These are phyloP conservation scores for Cygnus buccinator DNA, from an alignment of 2,113 vertebrate species.

Conservation along the genomic window DNA sequence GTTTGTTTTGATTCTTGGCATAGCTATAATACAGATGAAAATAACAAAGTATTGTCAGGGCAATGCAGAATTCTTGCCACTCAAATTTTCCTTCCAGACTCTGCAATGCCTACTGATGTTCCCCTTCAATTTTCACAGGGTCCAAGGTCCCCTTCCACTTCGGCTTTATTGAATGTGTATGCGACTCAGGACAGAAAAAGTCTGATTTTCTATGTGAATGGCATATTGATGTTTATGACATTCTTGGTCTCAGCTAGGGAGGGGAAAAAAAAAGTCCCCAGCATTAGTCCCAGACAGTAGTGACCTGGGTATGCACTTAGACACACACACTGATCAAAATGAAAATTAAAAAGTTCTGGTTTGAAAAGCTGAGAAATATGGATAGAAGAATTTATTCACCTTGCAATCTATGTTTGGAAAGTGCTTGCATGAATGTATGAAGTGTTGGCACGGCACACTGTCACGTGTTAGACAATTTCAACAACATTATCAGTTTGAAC, in stretches of 20 bases:
- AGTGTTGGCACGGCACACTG: not conserved
- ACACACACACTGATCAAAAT: not conserved
- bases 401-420: conserved; percentile 10
- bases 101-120: not conserved
- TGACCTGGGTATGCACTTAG: not conserved
- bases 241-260: not conserved
- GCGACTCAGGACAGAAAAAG: not conserved
- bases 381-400: not conserved
- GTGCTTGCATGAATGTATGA: not conserved
- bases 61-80: not conserved
- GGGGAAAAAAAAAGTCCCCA: not conserved
- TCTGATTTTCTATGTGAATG: not conserved
- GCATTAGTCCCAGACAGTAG: not conserved
- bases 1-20: not conserved
- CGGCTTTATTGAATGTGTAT: not conserved
- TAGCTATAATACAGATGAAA: not conserved
- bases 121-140: not conserved
- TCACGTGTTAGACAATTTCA: not conserved
- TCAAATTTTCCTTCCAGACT: not conserved
- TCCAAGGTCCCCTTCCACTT: not conserved
- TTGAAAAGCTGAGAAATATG: conserved; percentile 24
- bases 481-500: not conserved
- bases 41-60: not conserved
- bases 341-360: conserved; percentile 28
- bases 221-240: not conserved